phyloP scores from a whole-genome alignment of 2,888 invertebrate species.

The Unio pictorum region DNA sequence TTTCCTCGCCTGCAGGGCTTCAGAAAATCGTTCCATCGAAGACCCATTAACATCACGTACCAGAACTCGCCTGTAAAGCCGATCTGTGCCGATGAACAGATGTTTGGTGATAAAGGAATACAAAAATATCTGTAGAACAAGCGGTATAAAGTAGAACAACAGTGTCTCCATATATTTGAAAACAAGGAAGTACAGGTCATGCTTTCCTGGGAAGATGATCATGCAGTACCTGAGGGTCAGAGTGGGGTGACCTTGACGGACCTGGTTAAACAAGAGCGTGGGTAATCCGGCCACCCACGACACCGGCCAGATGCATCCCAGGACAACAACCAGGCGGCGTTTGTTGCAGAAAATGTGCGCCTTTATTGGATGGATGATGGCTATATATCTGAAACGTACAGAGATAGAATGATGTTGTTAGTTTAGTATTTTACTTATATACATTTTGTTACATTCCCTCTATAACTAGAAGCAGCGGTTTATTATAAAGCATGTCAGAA shows the following conservation, averaged over 20 bases:
- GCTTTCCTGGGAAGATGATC: conserved; percentile 57
- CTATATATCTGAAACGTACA: conserved; percentile 68
- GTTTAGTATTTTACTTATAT: too few species aligned
- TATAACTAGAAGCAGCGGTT: too few species aligned
- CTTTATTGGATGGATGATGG: conserved; percentile 71
- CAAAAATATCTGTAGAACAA: conserved; percentile 65
- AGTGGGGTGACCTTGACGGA: conserved; percentile 45
- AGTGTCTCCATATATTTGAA: conserved; percentile 68
- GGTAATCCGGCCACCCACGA: conserved; percentile 66
- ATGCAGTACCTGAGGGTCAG: conserved; percentile 59
- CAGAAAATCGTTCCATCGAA: conserved; percentile 46
- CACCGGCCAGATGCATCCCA: conserved; percentile 69
- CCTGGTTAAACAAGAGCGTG: conserved; percentile 64
- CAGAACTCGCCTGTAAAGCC: conserved; percentile 54
- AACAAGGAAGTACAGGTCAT: conserved; percentile 41
- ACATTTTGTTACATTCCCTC: too few species aligned
- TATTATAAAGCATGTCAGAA: too few species aligned
- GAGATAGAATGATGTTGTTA: too few species aligned
- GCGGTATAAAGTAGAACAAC: conserved; percentile 69
- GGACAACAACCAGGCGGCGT: conserved; percentile 62
- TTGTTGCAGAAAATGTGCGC: conserved; percentile 71
- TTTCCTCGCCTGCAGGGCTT: conserved; percentile 63
- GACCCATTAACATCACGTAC: conserved; percentile 50
- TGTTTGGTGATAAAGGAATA: conserved; percentile 65
- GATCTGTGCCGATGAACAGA: conserved; percentile 64